Evolutionary conservation across 2,797 vertebrate genomes (phyloP).

Genomic region (Hirundo rustica): DNA sequence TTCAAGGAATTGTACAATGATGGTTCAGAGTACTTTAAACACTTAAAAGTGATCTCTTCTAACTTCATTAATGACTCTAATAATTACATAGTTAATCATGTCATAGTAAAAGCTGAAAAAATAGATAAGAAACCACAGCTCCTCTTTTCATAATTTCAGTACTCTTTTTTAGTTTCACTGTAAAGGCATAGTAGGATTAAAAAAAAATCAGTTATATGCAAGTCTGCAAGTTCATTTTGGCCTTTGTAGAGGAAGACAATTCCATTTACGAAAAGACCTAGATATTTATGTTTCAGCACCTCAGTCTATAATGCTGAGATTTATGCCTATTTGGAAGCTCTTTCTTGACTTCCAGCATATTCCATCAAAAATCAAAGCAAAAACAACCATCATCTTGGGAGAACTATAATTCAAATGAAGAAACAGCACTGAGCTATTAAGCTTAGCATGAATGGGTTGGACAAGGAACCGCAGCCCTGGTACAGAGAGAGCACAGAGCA

Average conservation of each 20-base stretch:
- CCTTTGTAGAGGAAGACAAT: background rate
- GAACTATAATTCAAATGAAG: background rate
- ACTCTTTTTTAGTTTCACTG: background rate
- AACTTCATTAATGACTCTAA: slow-evolving; percentile 30
- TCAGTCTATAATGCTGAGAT: background rate
- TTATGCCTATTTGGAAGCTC: background rate
- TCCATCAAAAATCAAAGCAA: background rate
- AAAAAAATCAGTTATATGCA: background rate
- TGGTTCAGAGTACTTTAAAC: background rate
- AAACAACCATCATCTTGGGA: background rate
- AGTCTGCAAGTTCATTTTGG: background rate
- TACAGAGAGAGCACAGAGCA: background rate
- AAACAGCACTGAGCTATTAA: background rate
- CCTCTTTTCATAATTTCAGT: background rate
- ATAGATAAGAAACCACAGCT: background rate
- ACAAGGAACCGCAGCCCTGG: background rate
- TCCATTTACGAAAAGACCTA: background rate
- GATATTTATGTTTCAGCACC: background rate
- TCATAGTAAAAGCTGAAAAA: slow-evolving; percentile 39
- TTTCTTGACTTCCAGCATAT: background rate
- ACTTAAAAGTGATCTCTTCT: slow-evolving; percentile 1
- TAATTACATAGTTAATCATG: slow-evolving; percentile 64
- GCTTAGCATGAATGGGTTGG: background rate
- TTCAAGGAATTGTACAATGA: slow-evolving; percentile 24
- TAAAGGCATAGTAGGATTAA: background rate